These are phyloP conservation scores for Argyresthia goedartella DNA, from an alignment of 2,888 invertebrate species.

Conservation along the genomic window DNA sequence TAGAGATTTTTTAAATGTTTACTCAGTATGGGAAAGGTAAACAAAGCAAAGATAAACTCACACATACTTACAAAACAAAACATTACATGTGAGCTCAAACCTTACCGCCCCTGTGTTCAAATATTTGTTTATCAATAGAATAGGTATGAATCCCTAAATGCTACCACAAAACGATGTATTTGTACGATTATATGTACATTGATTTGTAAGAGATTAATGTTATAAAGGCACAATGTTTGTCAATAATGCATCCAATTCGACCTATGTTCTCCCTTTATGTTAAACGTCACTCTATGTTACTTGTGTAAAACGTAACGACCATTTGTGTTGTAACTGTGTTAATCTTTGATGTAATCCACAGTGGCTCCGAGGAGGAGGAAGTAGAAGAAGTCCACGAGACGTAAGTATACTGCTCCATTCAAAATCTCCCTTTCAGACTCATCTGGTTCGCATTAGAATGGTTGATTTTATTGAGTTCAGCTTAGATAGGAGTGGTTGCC, in stretches of 20 bases:
- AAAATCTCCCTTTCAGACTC: not conserved
- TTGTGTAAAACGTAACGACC: not conserved
- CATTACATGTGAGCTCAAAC: not conserved
- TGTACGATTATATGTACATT: no score
- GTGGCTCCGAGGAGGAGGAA: conserved; percentile 80
- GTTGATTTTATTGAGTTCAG: conserved; percentile 54
- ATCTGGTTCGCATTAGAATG: conserved; percentile 14
- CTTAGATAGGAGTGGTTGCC: conserved; percentile 22
- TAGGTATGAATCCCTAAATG: not conserved
- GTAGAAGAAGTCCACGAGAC: conserved; percentile 81
- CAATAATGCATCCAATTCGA: not conserved
- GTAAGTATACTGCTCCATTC: conserved; percentile 68
- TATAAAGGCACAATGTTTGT: not conserved
- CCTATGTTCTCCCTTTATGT: not conserved
- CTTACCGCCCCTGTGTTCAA: not conserved
- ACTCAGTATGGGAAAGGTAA: no score
- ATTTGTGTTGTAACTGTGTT: conserved; percentile 5
- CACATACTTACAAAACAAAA: not conserved
- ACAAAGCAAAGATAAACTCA: not conserved
- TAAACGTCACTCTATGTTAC: not conserved
- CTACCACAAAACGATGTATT: not conserved
- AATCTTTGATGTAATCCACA: conserved; percentile 30
- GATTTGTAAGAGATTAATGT: not conserved
- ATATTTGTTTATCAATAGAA: not conserved
- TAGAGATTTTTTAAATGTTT: not conserved